Conservation (phyloP, 2,888 invertebrate species). For the Tillus elongatus region DNA sequence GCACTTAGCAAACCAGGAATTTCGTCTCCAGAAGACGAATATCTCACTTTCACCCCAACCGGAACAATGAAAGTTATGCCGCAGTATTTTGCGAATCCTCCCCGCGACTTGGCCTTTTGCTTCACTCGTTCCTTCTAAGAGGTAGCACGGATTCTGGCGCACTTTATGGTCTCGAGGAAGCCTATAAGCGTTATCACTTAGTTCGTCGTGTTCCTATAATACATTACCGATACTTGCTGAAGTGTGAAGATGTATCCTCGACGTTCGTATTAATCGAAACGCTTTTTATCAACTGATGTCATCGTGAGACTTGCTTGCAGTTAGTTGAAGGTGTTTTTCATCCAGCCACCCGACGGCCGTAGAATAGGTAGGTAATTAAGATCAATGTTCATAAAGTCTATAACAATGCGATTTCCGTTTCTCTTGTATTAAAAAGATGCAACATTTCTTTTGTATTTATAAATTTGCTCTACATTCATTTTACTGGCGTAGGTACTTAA, state of each 20-base stretch:
- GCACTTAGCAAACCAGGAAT: slow-evolving; percentile 28
- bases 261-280: slow-evolving; percentile 32
- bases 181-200: slow-evolving; percentile 37
- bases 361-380: no score
- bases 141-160: slow-evolving; percentile 32
- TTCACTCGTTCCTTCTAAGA: slow-evolving; percentile 29
- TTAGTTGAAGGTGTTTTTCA: no score
- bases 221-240: slow-evolving; percentile 40
- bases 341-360: no score
- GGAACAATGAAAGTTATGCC: slow-evolving; percentile 38
- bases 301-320: no score
- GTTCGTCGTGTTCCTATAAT: slow-evolving; percentile 29
- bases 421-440: no score
- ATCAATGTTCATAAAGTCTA: no score
- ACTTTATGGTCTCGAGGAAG: slow-evolving; percentile 34
- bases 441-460: no score
- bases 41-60: slow-evolving; percentile 37
- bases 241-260: slow-evolving; percentile 40
- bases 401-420: no score
- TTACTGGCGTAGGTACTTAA: no score
- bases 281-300: slow-evolving; percentile 28
- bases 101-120: slow-evolving; percentile 26
- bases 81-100: slow-evolving; percentile 32
- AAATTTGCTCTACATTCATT: no score
- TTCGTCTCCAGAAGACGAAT: slow-evolving; percentile 34